Base-by-base conservation (phyloP, 2,888 invertebrate species). In the Megastigmus dorsalis region DNA sequence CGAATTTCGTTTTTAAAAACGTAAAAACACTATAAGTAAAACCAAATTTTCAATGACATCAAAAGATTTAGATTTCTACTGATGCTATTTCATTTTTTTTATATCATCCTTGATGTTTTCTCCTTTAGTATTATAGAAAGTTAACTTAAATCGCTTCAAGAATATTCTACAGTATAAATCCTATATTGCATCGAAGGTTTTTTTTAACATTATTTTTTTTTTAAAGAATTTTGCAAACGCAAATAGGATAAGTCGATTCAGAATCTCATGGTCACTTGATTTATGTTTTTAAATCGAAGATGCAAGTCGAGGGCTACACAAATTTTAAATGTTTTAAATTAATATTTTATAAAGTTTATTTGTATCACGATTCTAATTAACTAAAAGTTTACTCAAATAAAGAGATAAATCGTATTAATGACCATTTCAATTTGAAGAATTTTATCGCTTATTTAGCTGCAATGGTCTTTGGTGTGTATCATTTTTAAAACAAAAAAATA, bases 71-170 rank as follows among this genome's bases (percentile, higher is more conserved):
- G n/a, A n/a, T n/a, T n/a, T n/a, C n/a, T n/a, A n/a, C n/a, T n/a
- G n/a, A n/a, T n/a, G n/a, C n/a, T n/a, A n/a, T n/a, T n/a, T n/a
- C 6, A 26, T 26, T 41, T 59, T 52, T 52, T 66, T 18, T 66
- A 43, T 67, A 45, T 26, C 26, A 67, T 67, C 60, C 52, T 69
- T 54, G 45, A 69, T 62, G 36, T 62, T 26, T 69, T 26, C 41
- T 57, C 36, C 43, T 20, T 62, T 59, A 43, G 5, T 54, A 20
- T 45, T n/a, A n/a, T n/a, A n/a, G n/a, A n/a, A n/a, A n/a, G n/a
- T n/a, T n/a, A 67, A 48, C 9, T 45, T 1, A 43, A 55, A 43
- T 33, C 3, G 3, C 50, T 69, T 52, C 3, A 15, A 38, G 33
- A 67, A 68, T 48, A 59, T 48, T 28, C 10, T 57, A 41, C 28